These are phyloP conservation scores for Mesaphorura yosii DNA, from an alignment of 1,140 invertebrate genomes.

Conservation along the genomic window DNA sequence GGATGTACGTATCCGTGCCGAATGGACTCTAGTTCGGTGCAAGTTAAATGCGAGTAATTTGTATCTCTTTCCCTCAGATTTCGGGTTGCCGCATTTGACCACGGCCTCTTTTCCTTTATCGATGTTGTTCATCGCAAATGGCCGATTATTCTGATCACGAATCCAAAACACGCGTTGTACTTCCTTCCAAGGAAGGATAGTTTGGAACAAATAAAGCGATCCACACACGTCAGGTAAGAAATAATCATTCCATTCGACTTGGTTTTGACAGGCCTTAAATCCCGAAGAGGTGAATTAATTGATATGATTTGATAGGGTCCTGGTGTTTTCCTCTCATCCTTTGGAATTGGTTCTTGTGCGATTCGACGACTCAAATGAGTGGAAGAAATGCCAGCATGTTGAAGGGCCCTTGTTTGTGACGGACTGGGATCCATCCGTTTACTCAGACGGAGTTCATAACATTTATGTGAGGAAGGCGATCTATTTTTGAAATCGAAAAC, in stretches of 20 bases:
- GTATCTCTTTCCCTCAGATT: slow-evolving; percentile 44
- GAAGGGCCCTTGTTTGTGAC: slow-evolving; percentile 58
- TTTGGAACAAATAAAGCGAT: slow-evolving; percentile 50
- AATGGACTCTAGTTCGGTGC: background rate
- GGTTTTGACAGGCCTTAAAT: background rate
- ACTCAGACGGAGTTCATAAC: slow-evolving; percentile 53
- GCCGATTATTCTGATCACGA: slow-evolving; percentile 74
- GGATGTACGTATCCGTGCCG: slow-evolving; percentile 50
- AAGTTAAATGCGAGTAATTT: background rate
- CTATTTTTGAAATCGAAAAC: background rate
- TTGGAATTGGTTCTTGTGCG: slow-evolving; percentile 52
- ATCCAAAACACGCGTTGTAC: slow-evolving; percentile 73
- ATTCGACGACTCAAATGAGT: slow-evolving; percentile 49
- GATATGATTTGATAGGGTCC: slow-evolving; percentile 43
- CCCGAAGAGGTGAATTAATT: slow-evolving; percentile 4
- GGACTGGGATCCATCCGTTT: slow-evolving; percentile 56
- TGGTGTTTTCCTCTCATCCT: slow-evolving; percentile 56
- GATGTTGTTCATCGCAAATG: slow-evolving; percentile 64
- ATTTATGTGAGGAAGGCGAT: slow-evolving; percentile 53
- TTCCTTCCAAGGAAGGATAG: slow-evolving; percentile 61
- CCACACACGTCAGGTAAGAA: slow-evolving; percentile 62
- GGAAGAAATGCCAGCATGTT: slow-evolving; percentile 48
- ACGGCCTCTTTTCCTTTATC: slow-evolving; percentile 77
- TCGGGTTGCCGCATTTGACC: slow-evolving; percentile 70
- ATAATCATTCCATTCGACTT: background rate